A percentile compares a stretch with the other conserved stretches of the same genome.
Evolutionary conservation across 2,113 vertebrate genomes (phyloP).

Genomic region (Thalassoma bifasciatum): DNA sequence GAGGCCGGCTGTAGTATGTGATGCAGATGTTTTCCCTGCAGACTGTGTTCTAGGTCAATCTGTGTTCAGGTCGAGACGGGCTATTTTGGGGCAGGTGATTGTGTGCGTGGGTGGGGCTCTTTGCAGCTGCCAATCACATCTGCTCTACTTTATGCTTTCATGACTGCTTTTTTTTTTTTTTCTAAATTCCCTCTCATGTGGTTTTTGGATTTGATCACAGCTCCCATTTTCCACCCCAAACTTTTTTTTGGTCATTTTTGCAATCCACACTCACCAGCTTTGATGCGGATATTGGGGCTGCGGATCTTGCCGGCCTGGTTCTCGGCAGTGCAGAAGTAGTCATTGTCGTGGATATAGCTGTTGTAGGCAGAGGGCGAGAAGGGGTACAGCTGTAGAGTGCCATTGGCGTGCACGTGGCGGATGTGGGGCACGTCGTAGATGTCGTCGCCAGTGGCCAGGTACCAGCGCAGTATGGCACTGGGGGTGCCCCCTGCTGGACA

Average conservation of each 20-base stretch:
- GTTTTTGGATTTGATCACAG: slow-evolving; percentile 11
- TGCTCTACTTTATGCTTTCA: slow-evolving; percentile 59
- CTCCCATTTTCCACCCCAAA: not conserved
- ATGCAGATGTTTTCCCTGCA: slow-evolving; percentile 75
- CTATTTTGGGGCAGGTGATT: slow-evolving; percentile 76
- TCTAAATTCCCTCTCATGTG: slow-evolving; percentile 1
- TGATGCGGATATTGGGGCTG: slow-evolving; percentile 97
- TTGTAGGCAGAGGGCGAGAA: slow-evolving; percentile 99
- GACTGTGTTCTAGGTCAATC: slow-evolving; percentile 78
- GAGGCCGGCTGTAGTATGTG: slow-evolving; percentile 46
- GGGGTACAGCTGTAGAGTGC: slow-evolving; percentile 97
- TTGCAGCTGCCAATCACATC: slow-evolving; percentile 73
- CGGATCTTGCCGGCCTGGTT: slow-evolving; percentile 98
- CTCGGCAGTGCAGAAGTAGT: slow-evolving; percentile 99
- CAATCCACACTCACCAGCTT: slow-evolving; percentile 89
- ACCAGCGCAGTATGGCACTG: slow-evolving; percentile 97
- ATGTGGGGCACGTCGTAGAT: slow-evolving; percentile 99
- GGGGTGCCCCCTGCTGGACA: slow-evolving; percentile 98
- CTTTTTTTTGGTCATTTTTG: not conserved
- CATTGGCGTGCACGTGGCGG: slow-evolving; percentile 97
- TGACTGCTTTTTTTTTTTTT: slow-evolving; percentile 28
- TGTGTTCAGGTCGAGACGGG: slow-evolving; percentile 69
- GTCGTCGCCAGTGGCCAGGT: slow-evolving; percentile 98
- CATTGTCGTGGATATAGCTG: slow-evolving; percentile 99
- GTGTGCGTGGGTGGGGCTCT: slow-evolving; percentile 59